A percentile compares a stretch with the other conserved stretches of the same genome.
Evolutionary conservation across 2,888 invertebrate species (phyloP).

Genomic region (Morpho helenor): DNA sequence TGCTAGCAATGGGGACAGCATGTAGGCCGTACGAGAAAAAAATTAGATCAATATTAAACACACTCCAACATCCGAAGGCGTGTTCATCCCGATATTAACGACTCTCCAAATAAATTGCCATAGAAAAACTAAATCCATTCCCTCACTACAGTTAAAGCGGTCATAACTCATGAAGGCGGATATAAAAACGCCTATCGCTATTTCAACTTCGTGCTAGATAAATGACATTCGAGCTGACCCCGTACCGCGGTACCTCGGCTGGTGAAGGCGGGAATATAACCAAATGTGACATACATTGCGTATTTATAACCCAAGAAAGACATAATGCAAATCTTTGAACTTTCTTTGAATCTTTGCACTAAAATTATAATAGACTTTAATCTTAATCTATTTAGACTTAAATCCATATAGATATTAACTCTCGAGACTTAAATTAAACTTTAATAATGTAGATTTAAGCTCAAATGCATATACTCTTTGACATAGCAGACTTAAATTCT

Average conservation of each 20-base stretch:
- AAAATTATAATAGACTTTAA: too few species aligned
- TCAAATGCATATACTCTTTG: too few species aligned
- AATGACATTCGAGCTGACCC: constrained; percentile 32
- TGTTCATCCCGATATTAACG: constrained; percentile 10
- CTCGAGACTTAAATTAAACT: too few species aligned
- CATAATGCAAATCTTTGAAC: too few species aligned
- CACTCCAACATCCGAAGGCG: not conserved
- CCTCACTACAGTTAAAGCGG: constrained; percentile 25
- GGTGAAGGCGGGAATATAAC: not conserved
- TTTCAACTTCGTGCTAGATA: constrained; percentile 34
- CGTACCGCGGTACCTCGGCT: constrained; percentile 6
- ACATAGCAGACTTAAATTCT: too few species aligned
- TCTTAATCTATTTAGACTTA: too few species aligned
- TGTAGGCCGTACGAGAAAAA: too few species aligned
- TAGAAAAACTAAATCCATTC: constrained; percentile 30
- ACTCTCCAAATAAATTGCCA: constrained; percentile 24
- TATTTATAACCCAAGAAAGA: not conserved
- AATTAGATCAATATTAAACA: not conserved
- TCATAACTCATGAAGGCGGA: constrained; percentile 33
- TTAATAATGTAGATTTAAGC: too few species aligned
- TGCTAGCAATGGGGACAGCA: too few species aligned
- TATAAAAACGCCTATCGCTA: constrained; percentile 39
- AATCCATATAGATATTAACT: too few species aligned
- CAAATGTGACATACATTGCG: constrained; percentile 15
- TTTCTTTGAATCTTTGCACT: too few species aligned